Evolutionary conservation across 2,113 vertebrate species (phyloP).

Genomic region (Osmerus mordax): DNA sequence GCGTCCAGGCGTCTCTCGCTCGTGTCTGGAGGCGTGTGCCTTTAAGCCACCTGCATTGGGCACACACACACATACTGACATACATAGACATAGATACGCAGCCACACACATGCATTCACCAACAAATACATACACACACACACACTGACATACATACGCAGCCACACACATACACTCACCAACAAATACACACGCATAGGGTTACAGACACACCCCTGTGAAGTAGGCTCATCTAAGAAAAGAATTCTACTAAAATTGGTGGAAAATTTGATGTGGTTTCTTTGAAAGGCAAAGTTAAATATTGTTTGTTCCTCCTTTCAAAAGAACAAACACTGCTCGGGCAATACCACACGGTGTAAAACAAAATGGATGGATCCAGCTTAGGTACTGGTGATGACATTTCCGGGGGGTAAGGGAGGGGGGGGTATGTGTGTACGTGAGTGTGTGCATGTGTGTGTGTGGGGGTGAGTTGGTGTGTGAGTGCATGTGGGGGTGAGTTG

Average conservation of each 20-base stretch:
- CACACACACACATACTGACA: not conserved
- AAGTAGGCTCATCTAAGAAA: not conserved
- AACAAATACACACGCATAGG: not conserved
- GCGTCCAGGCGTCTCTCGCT: constrained; percentile 4
- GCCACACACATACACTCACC: not conserved
- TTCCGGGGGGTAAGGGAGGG: constrained; percentile 16
- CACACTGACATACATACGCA: not conserved
- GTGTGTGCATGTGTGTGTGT: constrained; percentile 3
- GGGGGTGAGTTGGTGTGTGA: not conserved
- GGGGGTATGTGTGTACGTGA: not conserved
- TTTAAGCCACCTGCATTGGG: constrained; percentile 1
- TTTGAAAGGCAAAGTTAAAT: not conserved
- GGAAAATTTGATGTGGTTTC: constrained; percentile 26
- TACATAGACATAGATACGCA: not conserved
- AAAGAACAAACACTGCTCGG: not conserved
- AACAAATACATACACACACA: constrained; percentile 5
- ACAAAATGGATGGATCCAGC: constrained; percentile 14
- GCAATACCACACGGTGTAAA: not conserved
- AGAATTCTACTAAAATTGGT: not conserved
- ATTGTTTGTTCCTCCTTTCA: not conserved
- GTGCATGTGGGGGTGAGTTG: not conserved
- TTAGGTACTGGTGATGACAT: constrained; percentile 7
- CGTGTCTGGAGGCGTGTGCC: not conserved
- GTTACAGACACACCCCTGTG: not conserved
- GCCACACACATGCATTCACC: not conserved